A percentile compares a stretch with the other conserved stretches of the same genome.
phyloP scores from a whole-genome alignment of 2,888 invertebrate genomes.

The Aelia acuminata region DNA sequence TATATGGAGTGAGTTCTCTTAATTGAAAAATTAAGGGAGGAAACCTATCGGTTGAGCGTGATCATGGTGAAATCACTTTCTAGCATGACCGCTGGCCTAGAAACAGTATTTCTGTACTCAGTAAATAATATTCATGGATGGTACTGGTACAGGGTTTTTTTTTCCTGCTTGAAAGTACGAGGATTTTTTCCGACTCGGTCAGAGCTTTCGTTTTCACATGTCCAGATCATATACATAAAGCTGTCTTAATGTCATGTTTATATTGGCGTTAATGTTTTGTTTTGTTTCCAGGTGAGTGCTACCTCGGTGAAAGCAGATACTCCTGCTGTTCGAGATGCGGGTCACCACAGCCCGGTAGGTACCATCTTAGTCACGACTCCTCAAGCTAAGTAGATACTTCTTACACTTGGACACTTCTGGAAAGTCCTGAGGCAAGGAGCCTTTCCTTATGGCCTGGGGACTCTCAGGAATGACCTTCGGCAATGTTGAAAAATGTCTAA shows the following conservation, averaged over 20 bases:
- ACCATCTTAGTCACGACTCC: constrained; percentile 6
- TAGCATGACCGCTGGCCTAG: too few relatives aligned
- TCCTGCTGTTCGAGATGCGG: constrained; percentile 10
- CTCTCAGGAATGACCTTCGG: constrained; percentile 32
- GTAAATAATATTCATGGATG: too few relatives aligned
- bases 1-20: too few relatives aligned
- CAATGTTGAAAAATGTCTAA: constrained; percentile 23
- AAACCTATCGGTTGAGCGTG: too few relatives aligned
- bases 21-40: too few relatives aligned
- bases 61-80: too few relatives aligned
- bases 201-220: neutral
- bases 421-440: neutral
- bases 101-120: too few relatives aligned
- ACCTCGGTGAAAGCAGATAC: neutral
- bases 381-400: neutral
- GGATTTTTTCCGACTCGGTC: neutral
- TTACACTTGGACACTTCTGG: neutral
- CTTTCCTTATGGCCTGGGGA: constrained; percentile 24
- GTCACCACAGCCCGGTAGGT: constrained; percentile 30
- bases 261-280: neutral
- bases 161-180: neutral
- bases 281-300: constrained; percentile 35
- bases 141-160: neutral
- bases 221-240: neutral
- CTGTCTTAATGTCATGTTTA: neutral